Base-by-base conservation (phyloP, 2,113 vertebrate species). In the Acanthisitta chloris region DNA sequence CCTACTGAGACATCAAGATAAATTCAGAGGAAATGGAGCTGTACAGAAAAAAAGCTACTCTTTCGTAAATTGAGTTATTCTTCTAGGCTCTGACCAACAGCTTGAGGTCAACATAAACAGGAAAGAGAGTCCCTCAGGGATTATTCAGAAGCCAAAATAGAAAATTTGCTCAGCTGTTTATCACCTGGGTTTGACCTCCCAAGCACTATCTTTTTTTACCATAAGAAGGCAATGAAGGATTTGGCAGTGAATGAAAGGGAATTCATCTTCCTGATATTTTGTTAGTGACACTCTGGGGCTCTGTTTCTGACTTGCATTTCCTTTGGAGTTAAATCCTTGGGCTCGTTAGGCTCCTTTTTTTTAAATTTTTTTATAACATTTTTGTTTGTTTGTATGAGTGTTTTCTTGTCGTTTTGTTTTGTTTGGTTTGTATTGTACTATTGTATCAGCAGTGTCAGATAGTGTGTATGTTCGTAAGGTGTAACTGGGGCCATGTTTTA, bases 181-280 rank as follows among this genome's bases (percentile, higher is more conserved):
- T 96, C 91, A 95, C 96, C 93, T 92, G 90, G 58, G n/a, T 91
- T 96, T 97, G 96, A 95, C 95, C 80, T 92, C 69, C 38, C 58
- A 66, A 77, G 54, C 36, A 92, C 55, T 71, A 65, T 62, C 5
- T 36, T 51, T 79, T 74, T 92, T 64, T 28, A 66, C 65, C 83
- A 62, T 48, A 77, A 65, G 46, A 51, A 67, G 84, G 36, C 78
- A 94, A 14, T 64, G 82, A 94, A 90, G 34, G 78, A 94, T 94
- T 87, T 94, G 76, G 57, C 79, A 94, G 51, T 81, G 84, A 91
- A 95, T 80, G 54, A 93, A 94, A 87, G 74, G 14, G n/a, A 91
- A 80, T 92, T 91, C 3, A 45, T 92, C 83, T 94, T 94, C 45
- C 46, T 34, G 48, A 15, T 24, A 28, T 92, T 92, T 89, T 91